Evolutionary conservation across 2,113 vertebrate species (phyloP), one percentile per base, ranked within the genome.

Genomic region (Nyctereutes procyonoides): DNA sequence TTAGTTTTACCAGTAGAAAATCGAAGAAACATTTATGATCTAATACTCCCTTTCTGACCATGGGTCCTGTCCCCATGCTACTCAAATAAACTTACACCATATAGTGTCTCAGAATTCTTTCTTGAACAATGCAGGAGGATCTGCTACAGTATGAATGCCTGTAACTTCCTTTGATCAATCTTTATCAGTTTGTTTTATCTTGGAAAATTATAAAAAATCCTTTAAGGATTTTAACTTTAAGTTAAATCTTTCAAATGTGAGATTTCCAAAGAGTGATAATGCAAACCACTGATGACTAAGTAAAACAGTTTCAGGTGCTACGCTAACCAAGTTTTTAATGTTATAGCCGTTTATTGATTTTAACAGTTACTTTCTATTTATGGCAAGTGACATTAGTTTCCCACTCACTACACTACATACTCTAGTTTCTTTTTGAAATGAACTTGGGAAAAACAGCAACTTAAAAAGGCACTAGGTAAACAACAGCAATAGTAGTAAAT

Each of bases 141-240:
- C 74, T 77, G 15, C 26, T 30, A 48, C 26, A 30, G 8, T 77
- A 77, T 79, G 24, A 88, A 94, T 79, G 30, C 24, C 55, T 84
- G 53, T 1, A 76, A 32, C 62, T 93, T 73, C 7, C 43, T 89
- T 90, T 26, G 3, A 15, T 96, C 28, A 48, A 62, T 35, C n/a
- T 79, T 93, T 80, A 38, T 67, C 88, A 55, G 28, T 53, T 90
- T 95, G 32, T 71, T 71, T 95, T 71, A 30, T 48, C 56, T 38
- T 85, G 7, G 16, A 89, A 85, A 93, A 87, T 76, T 5, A 62
- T 63, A 95, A 80, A 95, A 62, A 95, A 62, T n/a, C 22, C 2
- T 38, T 16, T 16, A 43, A 28, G 5, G 43, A 43, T 43, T 43
- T 43, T 43, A 43, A 43, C 43, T 43, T 43, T 43, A 43, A 43